A percentile compares a stretch with the other conserved stretches of the same genome.
Evolutionary conservation across 2,113 vertebrate genomes (phyloP).

Genomic region (Saccopteryx leptura): DNA sequence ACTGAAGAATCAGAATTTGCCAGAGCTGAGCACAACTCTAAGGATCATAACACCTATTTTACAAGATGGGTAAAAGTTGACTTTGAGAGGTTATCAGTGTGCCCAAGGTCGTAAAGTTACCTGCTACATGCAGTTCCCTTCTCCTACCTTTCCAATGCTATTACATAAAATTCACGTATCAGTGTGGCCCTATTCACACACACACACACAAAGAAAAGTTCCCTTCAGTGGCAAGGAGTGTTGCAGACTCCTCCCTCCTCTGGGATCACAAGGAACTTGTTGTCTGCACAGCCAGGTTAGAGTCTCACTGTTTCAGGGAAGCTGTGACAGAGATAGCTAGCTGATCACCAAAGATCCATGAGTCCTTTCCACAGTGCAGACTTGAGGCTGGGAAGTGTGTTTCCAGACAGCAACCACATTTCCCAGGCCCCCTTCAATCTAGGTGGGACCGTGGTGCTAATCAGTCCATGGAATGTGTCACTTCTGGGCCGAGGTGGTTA

Average conservation of each 20-base stretch:
- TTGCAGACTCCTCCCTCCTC: not conserved
- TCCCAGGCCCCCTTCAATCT: not conserved
- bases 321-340: not conserved
- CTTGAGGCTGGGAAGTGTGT: not conserved
- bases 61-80: constrained; percentile 16
- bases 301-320: not conserved
- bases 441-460: not conserved
- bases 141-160: not conserved
- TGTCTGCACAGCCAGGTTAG: not conserved
- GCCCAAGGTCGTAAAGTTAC: not conserved
- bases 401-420: not conserved
- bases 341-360: not conserved
- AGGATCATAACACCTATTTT: not conserved
- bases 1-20: not conserved
- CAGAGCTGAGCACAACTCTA: not conserved
- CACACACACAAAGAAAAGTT: not conserved
- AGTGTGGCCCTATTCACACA: not conserved
- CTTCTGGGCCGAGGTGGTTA: not conserved
- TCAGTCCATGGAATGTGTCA: not conserved
- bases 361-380: not conserved
- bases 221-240: not conserved
- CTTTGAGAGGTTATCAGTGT: not conserved
- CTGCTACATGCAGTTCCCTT: not conserved
- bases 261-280: not conserved
- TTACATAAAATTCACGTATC: not conserved